Base-by-base conservation (phyloP, 2,113 vertebrate genomes). In the Pseudopipra pipra region DNA sequence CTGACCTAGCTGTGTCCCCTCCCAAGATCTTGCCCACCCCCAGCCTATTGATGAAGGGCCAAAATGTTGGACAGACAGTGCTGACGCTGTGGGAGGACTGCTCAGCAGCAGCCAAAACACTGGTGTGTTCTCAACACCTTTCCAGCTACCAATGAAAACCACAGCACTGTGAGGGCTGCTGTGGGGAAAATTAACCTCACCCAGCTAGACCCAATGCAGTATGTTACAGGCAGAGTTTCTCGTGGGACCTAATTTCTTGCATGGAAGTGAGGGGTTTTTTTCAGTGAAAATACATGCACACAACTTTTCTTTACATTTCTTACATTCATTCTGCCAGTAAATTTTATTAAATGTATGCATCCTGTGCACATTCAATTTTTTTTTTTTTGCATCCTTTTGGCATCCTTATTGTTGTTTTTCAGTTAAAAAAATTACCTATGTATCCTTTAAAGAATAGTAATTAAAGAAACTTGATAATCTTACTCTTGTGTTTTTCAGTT, bases 121-220 rank as follows among this genome's bases (percentile, higher is more conserved):
- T 44, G 11, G 15, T 46, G 61, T 61, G 23, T 14, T 20, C 13
- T 24, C 52, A 46, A 54, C 46, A 61, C 33, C 61, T 61, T 54
- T 46, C 11, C 54, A 61, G 46, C 39, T 5, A 7, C 44, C 37
- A 46, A 5, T 8, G 59, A 8, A 54, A 5, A 17, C 31, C 31
- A 58, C 11, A 37, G 51, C 76, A 20, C 59, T 31, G 25, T 74
- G 77, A 74, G 23, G 23, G 52, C 46, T 82, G 23, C 44, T 89
- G 1, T 28, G 37, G 23, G 23, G 54, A 67, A 54, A 46, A 74
- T n/a, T 1, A 74, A 39, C 39, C 82, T 28, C 5, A 30, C 13
- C 1, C 68, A 67, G 46, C 33, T 30, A 67, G 46, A 52, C 8
- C 4, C 8, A 54, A 14, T 18, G 37, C 28, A 98, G 98, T 99